Evolutionary conservation across 2,797 vertebrate genomes (phyloP), one percentile per base, ranked within the genome.

Genomic region (Florisuga fusca): DNA sequence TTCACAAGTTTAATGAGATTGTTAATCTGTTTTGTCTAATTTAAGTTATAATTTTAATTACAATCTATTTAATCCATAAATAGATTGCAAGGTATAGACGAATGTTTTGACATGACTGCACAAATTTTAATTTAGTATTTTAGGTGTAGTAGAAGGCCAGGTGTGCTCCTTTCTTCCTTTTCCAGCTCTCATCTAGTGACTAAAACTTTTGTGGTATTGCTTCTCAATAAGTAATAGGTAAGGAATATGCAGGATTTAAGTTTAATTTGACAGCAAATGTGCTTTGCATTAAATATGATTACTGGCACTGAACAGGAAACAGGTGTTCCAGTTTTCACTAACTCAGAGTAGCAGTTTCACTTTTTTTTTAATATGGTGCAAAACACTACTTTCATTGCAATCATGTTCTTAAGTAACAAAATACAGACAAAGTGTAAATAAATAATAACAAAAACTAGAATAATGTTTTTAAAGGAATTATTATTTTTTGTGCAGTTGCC

Each of bases 171-270:
- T 57, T 69, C 20, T 71, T 16, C 13, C 7, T 80, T 78, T 72
- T 45, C 9, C 29, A 0, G 0, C 18, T 66, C 26, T 62, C 63
- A 21, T 5, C 3, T 75, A 61, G 10, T 0, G 1, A 64, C 26
- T 62, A 51, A 71, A 46, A 20, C 5, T 54, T 59, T 9, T 25
- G 43, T 61, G 23, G 3, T 81, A 15, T 33, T 87, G 41, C 36
- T 66, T 84, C 41, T 81, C 41, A n/a, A 48, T 88, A 81, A 86
- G 27, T 43, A 88, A 57, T 75, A 78, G 26, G 46, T 88, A 53
- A 87, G n/a, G 46, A 76, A 31, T 82, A 59, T 21, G 26, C 34
- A 82, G 43, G 84, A n/a, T 69, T 54, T 58, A 43, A 90, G 25
- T 81, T 41, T 87, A 73, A 55, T 69, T 90, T 84, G 27, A n/a